Evolutionary conservation across 2,888 invertebrate genomes (phyloP), one percentile per base, ranked within the genome.

Genomic region (Teinopalpus imperialis): DNA sequence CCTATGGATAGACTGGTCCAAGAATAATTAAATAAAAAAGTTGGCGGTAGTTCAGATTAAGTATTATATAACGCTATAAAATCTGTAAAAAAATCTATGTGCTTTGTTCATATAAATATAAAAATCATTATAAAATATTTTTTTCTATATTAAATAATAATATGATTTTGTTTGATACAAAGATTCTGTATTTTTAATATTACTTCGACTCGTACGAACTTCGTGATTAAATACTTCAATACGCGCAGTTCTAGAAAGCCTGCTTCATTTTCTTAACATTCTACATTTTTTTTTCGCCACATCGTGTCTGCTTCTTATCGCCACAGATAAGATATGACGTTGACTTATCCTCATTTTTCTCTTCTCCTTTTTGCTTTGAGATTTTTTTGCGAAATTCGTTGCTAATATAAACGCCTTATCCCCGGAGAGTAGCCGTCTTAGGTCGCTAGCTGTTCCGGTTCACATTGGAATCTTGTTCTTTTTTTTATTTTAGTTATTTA

Each of bases 251-350:
- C 39, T 45, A n/a, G 16, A 43, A 20, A 21, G 13, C n/a, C 30
- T 31, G 30, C 37, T 31, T 48, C 41, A 41, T 46, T 46, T 46
- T 40, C 40, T 26, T 42, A 43, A 35, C 39, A 32, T 4, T 14
- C 23, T 36, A 47, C 24, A 43, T 36, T 35, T 27, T 45, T 45
- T 48, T 40, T 46, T 46, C 32, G 29, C 39, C 31, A 14, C 50
- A 39, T 37, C 47, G 30, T 40, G 26, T 36, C 51, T 43, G 40
- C 24, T 21, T 30, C 44, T 48, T 51, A 51, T 51, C 51, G 30
- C 8, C 12, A 24, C 12, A 40, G 51, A 51, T 51, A 47, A 41
- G 47, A 47, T 43, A 32, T 48, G 48, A 48, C 46, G 35, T 48
- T 48, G 43, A 29, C 40, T 41, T 41, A 31, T 27, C 27, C 31